phyloP scores from a whole-genome alignment of 2,888 invertebrate genomes.

The Fragum whitleyi region DNA sequence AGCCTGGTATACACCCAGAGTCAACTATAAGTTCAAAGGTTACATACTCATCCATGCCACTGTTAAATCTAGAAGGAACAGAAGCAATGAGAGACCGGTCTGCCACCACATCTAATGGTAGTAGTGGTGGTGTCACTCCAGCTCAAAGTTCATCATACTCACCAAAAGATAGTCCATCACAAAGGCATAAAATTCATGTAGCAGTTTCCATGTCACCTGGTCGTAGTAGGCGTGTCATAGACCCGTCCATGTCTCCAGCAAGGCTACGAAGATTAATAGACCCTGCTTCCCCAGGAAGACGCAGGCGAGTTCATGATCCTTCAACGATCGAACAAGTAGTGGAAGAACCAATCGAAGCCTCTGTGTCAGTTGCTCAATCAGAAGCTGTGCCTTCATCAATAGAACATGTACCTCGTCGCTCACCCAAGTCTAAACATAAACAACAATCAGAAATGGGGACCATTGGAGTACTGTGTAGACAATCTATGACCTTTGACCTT shows the following conservation, averaged over 20 bases:
- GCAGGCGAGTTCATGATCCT: constrained; percentile 52
- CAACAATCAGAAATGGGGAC: constrained; percentile 78
- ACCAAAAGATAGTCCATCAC: constrained; percentile 56
- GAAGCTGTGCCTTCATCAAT: constrained; percentile 40
- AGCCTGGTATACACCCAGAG: constrained; percentile 66
- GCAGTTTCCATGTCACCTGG: constrained; percentile 68
- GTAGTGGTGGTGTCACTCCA: constrained; percentile 29
- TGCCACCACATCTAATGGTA: constrained; percentile 62
- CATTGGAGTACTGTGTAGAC: constrained; percentile 81
- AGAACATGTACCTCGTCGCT: constrained; percentile 45
- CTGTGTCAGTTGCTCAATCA: constrained; percentile 58
- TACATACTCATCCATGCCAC: constrained; percentile 77
- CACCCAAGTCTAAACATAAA: constrained; percentile 68
- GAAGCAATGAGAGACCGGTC: constrained; percentile 68
- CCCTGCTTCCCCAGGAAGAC: constrained; percentile 51
- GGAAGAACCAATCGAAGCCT: constrained; percentile 60
- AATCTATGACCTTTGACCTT: constrained; percentile 81
- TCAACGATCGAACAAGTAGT: constrained; percentile 57
- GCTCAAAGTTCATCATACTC: constrained; percentile 39
- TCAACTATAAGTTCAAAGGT: constrained; percentile 69
- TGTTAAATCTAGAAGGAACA: constrained; percentile 68
- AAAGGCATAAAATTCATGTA: constrained; percentile 66
- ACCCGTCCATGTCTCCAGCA: constrained; percentile 60
- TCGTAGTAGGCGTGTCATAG: constrained; percentile 54
- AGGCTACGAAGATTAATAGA: constrained; percentile 52